Conservation (phyloP, 1,140 invertebrate species). For the honey bee (Apis mellifera) region Amel_HAv3.1 CM009935.2:2250501-2251000, state of each 20-base stretch:
- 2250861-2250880: background rate
- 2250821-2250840: conserved; percentile 85
- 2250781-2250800: conserved; percentile 87
- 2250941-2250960: conserved; percentile 89
- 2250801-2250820: conserved; percentile 95
- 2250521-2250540: conserved; percentile 90
- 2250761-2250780: conserved; percentile 89
- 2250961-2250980: conserved; percentile 94
- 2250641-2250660: too few species aligned
- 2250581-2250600: conserved; percentile 85
- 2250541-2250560: conserved; percentile 85
- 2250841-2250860: conserved; percentile 36
- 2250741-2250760: conserved; percentile 84
- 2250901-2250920: conserved; percentile 1
- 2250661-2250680: background rate
- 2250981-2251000: conserved; percentile 96
- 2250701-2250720: conserved; percentile 87
- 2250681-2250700: background rate
- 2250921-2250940: conserved; percentile 88
- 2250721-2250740: conserved; percentile 92
- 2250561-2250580: conserved; percentile 89
- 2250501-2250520: conserved; percentile 82
- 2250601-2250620: conserved; percentile 12
- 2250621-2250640: conserved; percentile 14
- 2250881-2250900: background rate